phyloP scores from a whole-genome alignment of 2,113 vertebrate species.

The Conger conger region DNA sequence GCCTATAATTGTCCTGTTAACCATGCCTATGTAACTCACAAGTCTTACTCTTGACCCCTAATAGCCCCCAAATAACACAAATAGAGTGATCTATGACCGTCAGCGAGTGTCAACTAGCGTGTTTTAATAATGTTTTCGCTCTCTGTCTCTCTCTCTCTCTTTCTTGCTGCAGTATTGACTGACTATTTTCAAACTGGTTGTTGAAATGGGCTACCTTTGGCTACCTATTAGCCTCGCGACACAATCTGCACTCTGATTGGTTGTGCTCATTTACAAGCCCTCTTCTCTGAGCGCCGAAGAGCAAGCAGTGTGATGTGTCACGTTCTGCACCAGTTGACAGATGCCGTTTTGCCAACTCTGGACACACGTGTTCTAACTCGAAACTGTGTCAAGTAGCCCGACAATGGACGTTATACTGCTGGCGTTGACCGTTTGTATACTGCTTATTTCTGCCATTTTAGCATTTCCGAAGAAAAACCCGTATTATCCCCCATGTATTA shows the following conservation, averaged over 20 bases:
- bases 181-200: too few relatives aligned
- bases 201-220: too few relatives aligned
- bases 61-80: too few relatives aligned
- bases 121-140: too few relatives aligned
- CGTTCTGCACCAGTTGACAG: neutral
- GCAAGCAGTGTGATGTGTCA: neutral
- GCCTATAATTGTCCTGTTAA: too few relatives aligned
- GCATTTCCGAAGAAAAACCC: slow-evolving; percentile 47
- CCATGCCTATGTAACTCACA: too few relatives aligned
- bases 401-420: slow-evolving; percentile 42
- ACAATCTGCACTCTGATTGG: neutral
- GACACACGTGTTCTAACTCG: neutral
- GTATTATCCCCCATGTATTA: slow-evolving; percentile 66
- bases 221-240: neutral
- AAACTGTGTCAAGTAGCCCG: neutral
- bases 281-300: neutral
- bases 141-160: too few relatives aligned
- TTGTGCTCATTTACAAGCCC: neutral
- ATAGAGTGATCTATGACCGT: too few relatives aligned
- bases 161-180: too few relatives aligned
- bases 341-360: neutral
- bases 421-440: slow-evolving; percentile 29
- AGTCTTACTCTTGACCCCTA: too few relatives aligned
- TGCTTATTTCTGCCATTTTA: slow-evolving; percentile 37
- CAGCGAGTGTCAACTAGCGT: too few relatives aligned